Evolutionary conservation across 2,113 vertebrate species (phyloP).

Genomic region (Dromiciops gliroides): DNA sequence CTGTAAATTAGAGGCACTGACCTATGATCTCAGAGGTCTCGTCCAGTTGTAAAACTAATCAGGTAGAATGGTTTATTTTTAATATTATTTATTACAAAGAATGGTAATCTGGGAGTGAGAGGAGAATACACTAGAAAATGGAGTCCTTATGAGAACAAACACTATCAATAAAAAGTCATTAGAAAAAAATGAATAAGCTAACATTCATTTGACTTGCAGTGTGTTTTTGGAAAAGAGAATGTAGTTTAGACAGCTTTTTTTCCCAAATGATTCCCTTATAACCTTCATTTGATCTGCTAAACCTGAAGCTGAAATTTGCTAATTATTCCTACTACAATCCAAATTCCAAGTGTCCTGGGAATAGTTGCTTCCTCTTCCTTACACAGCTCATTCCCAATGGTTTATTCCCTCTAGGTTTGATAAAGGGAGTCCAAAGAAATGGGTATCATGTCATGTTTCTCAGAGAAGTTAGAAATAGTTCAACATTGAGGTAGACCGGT

Average conservation of each 20-base stretch:
- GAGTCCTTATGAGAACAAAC: background rate
- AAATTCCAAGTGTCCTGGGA: background rate
- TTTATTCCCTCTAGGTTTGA: background rate
- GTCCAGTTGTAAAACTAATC: background rate
- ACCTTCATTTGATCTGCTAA: background rate
- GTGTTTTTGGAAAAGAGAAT: background rate
- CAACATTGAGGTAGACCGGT: background rate
- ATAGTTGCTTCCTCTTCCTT: constrained; percentile 11
- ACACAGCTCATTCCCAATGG: background rate
- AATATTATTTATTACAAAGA: background rate
- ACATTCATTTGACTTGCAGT: background rate
- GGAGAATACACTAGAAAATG: background rate
- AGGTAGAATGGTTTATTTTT: background rate
- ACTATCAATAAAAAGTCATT: background rate
- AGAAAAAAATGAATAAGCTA: background rate
- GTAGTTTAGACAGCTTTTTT: background rate
- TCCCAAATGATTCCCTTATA: background rate
- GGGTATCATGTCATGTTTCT: background rate
- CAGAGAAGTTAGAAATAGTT: constrained; percentile 22
- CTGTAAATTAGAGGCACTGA: background rate
- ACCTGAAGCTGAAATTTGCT: background rate
- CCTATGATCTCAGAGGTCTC: background rate
- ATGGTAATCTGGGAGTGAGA: background rate
- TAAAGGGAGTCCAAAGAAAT: background rate
- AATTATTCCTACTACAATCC: background rate